Percentiles rank a stretch among this genome's conserved stretches.
Evolutionary conservation across 2,888 invertebrate species (phyloP).

Genomic region (Oligia latruncula): DNA sequence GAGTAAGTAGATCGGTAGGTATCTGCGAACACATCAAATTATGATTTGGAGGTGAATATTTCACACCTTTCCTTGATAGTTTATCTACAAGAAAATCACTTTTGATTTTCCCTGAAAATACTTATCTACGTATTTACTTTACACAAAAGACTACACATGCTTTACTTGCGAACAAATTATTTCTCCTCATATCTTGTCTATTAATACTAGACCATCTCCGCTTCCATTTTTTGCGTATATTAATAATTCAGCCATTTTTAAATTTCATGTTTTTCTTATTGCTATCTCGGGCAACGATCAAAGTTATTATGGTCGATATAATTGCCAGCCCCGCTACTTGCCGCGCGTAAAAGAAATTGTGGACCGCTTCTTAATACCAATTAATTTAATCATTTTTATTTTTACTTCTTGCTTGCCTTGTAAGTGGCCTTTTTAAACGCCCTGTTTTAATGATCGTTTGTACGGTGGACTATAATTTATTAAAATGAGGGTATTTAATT

Average conservation of each 20-base stretch:
- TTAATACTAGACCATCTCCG: constrained; percentile 39
- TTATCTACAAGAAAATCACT: not conserved
- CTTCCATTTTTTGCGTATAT: constrained; percentile 35
- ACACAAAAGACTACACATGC: not conserved
- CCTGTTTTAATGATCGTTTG: constrained; percentile 22
- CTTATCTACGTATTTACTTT: not conserved
- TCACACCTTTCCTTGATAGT: not conserved
- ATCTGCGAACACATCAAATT: not conserved
- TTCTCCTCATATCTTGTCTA: constrained; percentile 17
- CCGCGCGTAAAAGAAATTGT: constrained; percentile 67
- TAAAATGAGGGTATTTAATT: not conserved
- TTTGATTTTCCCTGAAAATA: not conserved
- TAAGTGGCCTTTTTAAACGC: constrained; percentile 46
- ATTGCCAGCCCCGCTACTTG: constrained; percentile 65
- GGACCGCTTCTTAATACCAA: constrained; percentile 64
- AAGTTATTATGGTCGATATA: constrained; percentile 68
- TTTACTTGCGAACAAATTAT: constrained; percentile 9
- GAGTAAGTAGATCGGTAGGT: not conserved
- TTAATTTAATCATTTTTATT: constrained; percentile 68
- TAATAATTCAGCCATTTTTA: constrained; percentile 58
- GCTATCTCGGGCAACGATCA: constrained; percentile 67
- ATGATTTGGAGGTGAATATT: not conserved
- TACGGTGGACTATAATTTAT: constrained; percentile 10
- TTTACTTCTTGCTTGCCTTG: constrained; percentile 54
- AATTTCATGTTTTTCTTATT: constrained; percentile 63